phyloP scores from a whole-genome alignment of 2,113 vertebrate genomes.

The Helogale parvula region DNA sequence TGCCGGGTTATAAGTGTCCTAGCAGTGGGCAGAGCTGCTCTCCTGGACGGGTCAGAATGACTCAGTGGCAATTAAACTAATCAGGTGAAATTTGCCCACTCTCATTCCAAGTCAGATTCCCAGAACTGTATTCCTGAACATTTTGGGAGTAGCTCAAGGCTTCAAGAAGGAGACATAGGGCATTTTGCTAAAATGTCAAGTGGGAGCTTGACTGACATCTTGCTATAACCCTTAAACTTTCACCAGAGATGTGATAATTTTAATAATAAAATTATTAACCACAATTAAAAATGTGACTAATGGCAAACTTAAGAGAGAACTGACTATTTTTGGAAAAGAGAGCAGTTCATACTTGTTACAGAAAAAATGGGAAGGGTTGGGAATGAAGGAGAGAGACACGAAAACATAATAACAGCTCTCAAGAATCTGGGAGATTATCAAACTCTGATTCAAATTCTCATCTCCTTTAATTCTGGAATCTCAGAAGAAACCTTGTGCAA shows the following conservation, averaged over 20 bases:
- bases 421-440: not conserved
- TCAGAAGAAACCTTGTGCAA: not conserved
- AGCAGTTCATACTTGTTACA: not conserved
- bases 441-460: not conserved
- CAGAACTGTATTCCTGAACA: not conserved
- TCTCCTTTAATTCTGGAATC: not conserved
- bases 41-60: not conserved
- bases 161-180: not conserved
- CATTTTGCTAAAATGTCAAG: not conserved
- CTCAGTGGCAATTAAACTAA: too few relatives aligned
- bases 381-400: not conserved
- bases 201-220: not conserved
- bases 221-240: not conserved
- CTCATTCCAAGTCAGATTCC: not conserved
- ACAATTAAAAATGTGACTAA: not conserved
- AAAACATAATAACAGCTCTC: not conserved
- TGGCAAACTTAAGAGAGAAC: not conserved
- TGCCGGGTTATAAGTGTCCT: too few relatives aligned
- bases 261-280: not conserved
- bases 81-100: not conserved
- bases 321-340: not conserved
- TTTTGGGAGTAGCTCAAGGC: not conserved
- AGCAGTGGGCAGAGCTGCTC: not conserved
- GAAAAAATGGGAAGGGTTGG: not conserved
- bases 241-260: not conserved